Percentiles rank a stretch among this genome's conserved stretches.
Conservation (phyloP, 2,888 invertebrate species). For the Crepidodera aurea region DNA sequence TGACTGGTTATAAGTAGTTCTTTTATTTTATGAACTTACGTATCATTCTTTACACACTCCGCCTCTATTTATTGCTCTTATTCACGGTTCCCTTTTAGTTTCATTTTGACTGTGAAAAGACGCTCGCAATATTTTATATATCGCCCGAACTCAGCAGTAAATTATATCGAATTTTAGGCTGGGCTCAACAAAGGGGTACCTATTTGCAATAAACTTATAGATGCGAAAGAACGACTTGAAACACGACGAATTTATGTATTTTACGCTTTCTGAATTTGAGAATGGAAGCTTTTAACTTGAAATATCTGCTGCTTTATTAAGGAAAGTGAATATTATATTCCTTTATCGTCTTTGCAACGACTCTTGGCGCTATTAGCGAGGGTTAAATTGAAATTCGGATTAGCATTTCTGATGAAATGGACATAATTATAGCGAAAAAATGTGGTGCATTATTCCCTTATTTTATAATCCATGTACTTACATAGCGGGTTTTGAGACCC, state of each 20-base stretch:
- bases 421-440: neutral
- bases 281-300: constrained; percentile 16
- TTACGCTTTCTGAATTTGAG: constrained; percentile 11
- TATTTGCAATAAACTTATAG: constrained; percentile 25
- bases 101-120: constrained; percentile 2
- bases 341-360: constrained; percentile 18
- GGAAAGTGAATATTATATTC: constrained; percentile 21
- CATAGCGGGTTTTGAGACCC: neutral
- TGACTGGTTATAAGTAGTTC: neutral
- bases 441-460: neutral
- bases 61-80: neutral
- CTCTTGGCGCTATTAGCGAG: constrained; percentile 13
- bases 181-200: constrained; percentile 4
- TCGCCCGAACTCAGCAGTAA: constrained; percentile 1
- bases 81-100: neutral
- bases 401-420: constrained; percentile 14
- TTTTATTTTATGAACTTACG: neutral
- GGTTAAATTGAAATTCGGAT: constrained; percentile 18
- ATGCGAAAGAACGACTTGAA: constrained; percentile 19
- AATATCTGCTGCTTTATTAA: constrained; percentile 19
- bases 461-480: neutral
- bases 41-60: neutral
- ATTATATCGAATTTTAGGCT: constrained; percentile 13
- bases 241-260: constrained; percentile 24
- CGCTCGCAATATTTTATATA: constrained; percentile 6